Base-by-base conservation (phyloP, 2,113 vertebrate species). In the Oenanthe oenanthe region DNA sequence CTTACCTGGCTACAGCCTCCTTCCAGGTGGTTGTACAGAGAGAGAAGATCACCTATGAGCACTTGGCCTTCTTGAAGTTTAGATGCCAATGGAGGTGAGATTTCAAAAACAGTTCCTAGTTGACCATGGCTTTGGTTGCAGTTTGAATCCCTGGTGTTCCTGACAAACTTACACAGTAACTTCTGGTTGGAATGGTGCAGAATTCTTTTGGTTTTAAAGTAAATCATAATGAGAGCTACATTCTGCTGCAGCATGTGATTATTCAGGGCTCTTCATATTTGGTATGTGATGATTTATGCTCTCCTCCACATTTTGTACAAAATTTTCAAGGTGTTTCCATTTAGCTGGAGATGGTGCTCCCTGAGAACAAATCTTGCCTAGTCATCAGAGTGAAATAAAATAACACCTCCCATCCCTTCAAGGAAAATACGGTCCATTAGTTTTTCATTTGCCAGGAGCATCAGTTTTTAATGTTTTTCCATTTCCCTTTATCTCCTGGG, bases 381-480 rank as follows among this genome's bases (percentile, higher is more conserved):
- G 70, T 81, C 57, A 78, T 85, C 40, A 75, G 47, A 60, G 34
- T 75, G 66, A 92, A 92, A 76, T 80, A 60, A 89, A 87, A 72
- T 65, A 71, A 51, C 58, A 73, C 58, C 62, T 96, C 82, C 78
- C 62, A 73, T 71, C 32, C 81, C 87, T 82, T 95, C 1, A 61
- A 61, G 89, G 75, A 93, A 88, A 83, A 50, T 58, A 85, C 0
- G 12, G 53, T 86, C 88, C 92, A 92, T 94, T 95, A 91, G 90
- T 68, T 96, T 96, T 94, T 92, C 76, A 86, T 96, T 96, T 95
- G 73, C 83, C 50, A 75, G 79, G 50, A 94, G 73, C 85, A 91
- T 92, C 61, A 34, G n/a, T 32, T 93, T 95, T 89, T 89, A 94
- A 81, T 93, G 70, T 89, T 92, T 86, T 88, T 40, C 29, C 21